Evolutionary conservation across 2,113 vertebrate species (phyloP), one percentile per base, ranked within the genome.

Genomic region (Megaceryle torquata): DNA sequence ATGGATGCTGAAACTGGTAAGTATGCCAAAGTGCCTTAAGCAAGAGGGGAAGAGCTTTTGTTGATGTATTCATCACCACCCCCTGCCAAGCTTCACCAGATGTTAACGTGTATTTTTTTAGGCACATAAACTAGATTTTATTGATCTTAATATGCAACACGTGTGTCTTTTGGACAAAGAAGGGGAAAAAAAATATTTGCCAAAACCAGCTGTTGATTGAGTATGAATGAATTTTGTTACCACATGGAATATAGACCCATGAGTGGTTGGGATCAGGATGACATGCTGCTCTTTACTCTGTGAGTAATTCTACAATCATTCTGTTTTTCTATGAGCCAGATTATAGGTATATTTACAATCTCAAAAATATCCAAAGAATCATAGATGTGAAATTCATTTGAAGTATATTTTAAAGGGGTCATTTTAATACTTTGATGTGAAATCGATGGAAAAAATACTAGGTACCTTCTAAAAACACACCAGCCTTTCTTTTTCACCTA

Each of bases 1-100:
- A 98, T 99, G 99, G 99, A 99, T 99, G 99, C 98, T 99, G 96
- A 99, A 99, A 91, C 98, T 99, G 98, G 99, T 99, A 96, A 98
- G 99, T 90, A 15, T 37, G 70, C 44, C 33, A 48, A 5, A 57
- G 53, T 8, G 76, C 57, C 61, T 84, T 3, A 6, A 41, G 72
- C 39, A 64, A 63, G 53, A 68, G 37, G 56, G 60, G n/a, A 83
- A 63, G 46, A 81, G n/a, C 37, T 53, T 85, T 65, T n/a, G 41
- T 33, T 31, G 29, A 2, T 53, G 35, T 31, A 68, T 86, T 79
- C n/a, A 50, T 22, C 37, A 12, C 5, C 17, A 37, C 7, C 11
- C 13, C 46, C n/a, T 56, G 65, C 57, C 88, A 83, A 84, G 64
- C 65, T 80, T 91, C 61, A 41, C 33, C 29, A 91, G 83, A 91